Evolutionary conservation across 2,888 invertebrate species (phyloP).

Genomic region (Prenolepis imparis): DNA sequence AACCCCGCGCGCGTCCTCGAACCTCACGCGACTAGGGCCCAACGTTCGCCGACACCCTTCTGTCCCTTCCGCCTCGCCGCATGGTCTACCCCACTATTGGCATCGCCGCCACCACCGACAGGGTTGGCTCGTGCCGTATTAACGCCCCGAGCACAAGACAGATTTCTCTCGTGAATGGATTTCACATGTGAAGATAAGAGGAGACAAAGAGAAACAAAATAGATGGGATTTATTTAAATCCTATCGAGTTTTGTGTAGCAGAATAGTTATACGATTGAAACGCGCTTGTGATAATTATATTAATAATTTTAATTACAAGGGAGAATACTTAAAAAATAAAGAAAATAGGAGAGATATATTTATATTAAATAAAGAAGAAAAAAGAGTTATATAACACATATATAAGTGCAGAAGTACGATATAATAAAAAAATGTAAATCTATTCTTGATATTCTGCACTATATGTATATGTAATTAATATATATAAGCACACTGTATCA

Average conservation of each 20-base stretch:
- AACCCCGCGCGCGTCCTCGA: slow-evolving; percentile 45
- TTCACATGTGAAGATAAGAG: not conserved
- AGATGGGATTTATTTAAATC: not conserved
- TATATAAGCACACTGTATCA: not conserved
- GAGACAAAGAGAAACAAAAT: not conserved
- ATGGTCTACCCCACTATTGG: slow-evolving; percentile 54
- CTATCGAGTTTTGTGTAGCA: not conserved
- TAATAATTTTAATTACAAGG: not conserved
- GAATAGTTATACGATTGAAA: not conserved
- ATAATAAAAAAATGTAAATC: not conserved
- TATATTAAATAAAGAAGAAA: not conserved
- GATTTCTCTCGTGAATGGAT: not conserved
- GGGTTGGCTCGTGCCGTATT: slow-evolving; percentile 39
- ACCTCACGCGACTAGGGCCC: slow-evolving; percentile 47
- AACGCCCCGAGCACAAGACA: slow-evolving; percentile 26
- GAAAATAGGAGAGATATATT: not conserved
- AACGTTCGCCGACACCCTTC: slow-evolving; percentile 53
- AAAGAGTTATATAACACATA: not conserved
- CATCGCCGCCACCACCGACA: slow-evolving; percentile 47
- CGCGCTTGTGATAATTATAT: not conserved
- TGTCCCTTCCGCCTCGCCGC: slow-evolving; percentile 40
- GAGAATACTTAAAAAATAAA: not conserved
- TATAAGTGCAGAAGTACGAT: not conserved
- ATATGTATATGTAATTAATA: too few species aligned
- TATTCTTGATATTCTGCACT: not conserved